phyloP scores from a whole-genome alignment of 2,888 invertebrate genomes.

The Gymnosoma rotundatum region DNA sequence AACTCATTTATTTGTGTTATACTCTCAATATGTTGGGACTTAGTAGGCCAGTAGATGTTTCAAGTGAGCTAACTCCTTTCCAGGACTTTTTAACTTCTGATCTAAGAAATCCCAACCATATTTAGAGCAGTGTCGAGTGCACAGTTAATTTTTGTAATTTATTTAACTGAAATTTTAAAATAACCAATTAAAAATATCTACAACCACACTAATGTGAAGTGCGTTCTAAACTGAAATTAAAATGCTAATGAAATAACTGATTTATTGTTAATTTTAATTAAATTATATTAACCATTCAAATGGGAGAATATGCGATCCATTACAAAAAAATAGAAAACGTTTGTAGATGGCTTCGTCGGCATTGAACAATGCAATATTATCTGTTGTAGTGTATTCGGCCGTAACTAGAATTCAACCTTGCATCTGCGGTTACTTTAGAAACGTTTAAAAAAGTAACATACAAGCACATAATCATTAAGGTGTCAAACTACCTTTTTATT shows the following conservation, averaged over 20 bases:
- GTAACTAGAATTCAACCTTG: slow-evolving; percentile 69
- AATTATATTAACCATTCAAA: slow-evolving; percentile 45
- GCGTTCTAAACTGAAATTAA: slow-evolving; percentile 61
- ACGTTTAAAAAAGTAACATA: slow-evolving; percentile 8
- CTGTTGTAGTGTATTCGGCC: slow-evolving; percentile 63
- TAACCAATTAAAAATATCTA: slow-evolving; percentile 16
- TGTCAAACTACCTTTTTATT: background rate
- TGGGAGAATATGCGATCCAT: slow-evolving; percentile 53
- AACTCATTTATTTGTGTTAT: slow-evolving; percentile 52
- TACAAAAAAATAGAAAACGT: slow-evolving; percentile 47
- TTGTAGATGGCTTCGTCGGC: slow-evolving; percentile 63
- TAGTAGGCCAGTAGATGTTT: slow-evolving; percentile 82
- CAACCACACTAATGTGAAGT: slow-evolving; percentile 51
- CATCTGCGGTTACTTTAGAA: slow-evolving; percentile 64
- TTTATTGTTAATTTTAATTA: slow-evolving; percentile 56
- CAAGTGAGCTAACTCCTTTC: background rate
- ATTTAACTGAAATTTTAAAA: background rate
- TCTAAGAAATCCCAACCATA: slow-evolving; percentile 83
- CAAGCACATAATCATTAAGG: background rate
- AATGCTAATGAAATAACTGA: slow-evolving; percentile 47
- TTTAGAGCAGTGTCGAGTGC: slow-evolving; percentile 74
- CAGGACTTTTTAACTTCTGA: slow-evolving; percentile 80
- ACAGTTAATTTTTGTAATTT: background rate
- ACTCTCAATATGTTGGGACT: slow-evolving; percentile 82
- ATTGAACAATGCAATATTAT: slow-evolving; percentile 66